Base-by-base conservation (phyloP, 2,888 invertebrate genomes). In the Drosophila incognita region DNA sequence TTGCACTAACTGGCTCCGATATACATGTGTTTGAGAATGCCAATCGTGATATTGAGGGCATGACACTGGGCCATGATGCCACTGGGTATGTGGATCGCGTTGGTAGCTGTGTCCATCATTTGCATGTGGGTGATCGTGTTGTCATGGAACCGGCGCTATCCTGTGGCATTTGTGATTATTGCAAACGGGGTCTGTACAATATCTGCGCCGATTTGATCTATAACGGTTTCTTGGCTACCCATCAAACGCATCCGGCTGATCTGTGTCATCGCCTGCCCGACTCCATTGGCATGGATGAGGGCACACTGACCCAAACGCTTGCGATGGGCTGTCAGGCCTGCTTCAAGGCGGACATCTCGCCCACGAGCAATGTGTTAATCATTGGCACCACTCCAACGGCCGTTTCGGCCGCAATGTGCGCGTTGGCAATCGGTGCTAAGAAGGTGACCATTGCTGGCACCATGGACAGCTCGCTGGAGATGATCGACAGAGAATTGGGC, bases 1-100 rank as follows among this genome's bases (percentile, higher is more conserved):
- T 99, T 59, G 99, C 98, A 18, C 97, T 99, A 82, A 98, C 99
- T 92, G 99, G 98, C 3, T 96, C 97, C 0, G 99, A 99, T 93
- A 97, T 99, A 15, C 98, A 98, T 93, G 97, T 99, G 96, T 92
- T 82, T 51, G 92, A 92, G 69, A 91, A 89, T 29, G 91, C 92
- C 1, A 85, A 69, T 11, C 69, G 69, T 11, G 64, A 76, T 24
- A 68, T 76, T 4, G 83, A 89, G 7, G 77, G 69, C 4, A 86
- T 92, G 36, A 95, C 98, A 27, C 95, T 99, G 89, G 99, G 99
- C 0, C 99, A 99, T 91, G 99, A 99, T 93, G 96, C 98, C 0
- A 95, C 97, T 0, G 97, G 97, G 10, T 94, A 95, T 33, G 96
- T 98, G 0, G 94, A 94, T 8, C 95, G 97, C 94, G 69, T 91